A percentile compares a stretch with the other conserved stretches of the same genome.
These are phyloP conservation scores for Stegodyphus dumicola DNA, from an alignment of 1,140 invertebrate genomes.

Conservation along the genomic window DNA sequence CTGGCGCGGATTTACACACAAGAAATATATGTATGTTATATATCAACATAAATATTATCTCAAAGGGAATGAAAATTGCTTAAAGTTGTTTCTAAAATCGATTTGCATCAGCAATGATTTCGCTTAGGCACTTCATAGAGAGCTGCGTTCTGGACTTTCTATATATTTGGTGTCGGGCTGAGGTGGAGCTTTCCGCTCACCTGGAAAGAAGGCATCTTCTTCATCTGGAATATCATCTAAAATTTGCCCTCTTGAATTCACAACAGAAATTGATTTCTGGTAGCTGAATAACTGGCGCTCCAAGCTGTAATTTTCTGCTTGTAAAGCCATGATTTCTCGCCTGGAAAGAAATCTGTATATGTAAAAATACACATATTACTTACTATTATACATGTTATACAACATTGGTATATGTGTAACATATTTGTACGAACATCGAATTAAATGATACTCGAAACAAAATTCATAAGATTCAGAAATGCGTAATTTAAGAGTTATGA, in stretches of 20 bases:
- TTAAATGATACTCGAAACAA: no score
- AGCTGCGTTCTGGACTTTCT: conserved; percentile 1
- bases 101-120: conserved; percentile 22
- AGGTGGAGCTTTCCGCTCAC: neutral
- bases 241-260: conserved; percentile 67
- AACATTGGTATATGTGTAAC: no score
- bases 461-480: no score
- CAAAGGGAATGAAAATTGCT: conserved; percentile 44
- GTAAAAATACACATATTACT: neutral
- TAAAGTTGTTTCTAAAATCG: conserved; percentile 29
- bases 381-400: neutral
- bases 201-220: neutral
- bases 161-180: conserved; percentile 39
- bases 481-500: no score
- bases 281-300: conserved; percentile 89
- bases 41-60: conserved; percentile 7
- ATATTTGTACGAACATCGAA: no score
- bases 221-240: conserved; percentile 21
- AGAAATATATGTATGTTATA: conserved; percentile 21
- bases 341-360: conserved; percentile 69
- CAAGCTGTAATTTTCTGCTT: conserved; percentile 86
- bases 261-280: conserved; percentile 85
- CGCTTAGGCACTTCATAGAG: conserved; percentile 39
- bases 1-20: conserved; percentile 8
- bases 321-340: conserved; percentile 83